These are phyloP conservation scores for Parazoanthus swiftii DNA, from an alignment of 92 coral and sea anemone species.

Conservation along the genomic window DNA sequence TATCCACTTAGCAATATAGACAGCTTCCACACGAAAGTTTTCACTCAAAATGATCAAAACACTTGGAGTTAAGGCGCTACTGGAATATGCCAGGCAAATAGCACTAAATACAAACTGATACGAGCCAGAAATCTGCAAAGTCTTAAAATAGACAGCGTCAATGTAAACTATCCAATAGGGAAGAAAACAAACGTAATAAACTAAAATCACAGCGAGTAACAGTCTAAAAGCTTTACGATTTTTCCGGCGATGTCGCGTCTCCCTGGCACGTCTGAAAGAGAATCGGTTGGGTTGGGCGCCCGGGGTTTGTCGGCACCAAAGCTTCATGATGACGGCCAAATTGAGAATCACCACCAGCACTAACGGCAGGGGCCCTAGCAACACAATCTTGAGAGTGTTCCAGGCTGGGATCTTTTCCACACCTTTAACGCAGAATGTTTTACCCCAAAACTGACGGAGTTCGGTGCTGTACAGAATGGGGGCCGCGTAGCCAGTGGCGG, in stretches of 20 bases:
- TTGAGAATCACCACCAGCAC: slow-evolving; percentile 20
- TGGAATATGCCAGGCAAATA: slow-evolving; percentile 26
- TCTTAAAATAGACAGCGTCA: slow-evolving; percentile 8
- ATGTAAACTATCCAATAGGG: slow-evolving; percentile 33
- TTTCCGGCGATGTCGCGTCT: neutral
- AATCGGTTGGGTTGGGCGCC: slow-evolving; percentile 5
- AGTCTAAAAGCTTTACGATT: slow-evolving; percentile 29
- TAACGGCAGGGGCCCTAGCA: slow-evolving; percentile 26
- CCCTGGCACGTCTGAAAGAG: slow-evolving; percentile 24
- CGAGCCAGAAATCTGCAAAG: slow-evolving; percentile 23
- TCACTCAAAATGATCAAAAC: slow-evolving; percentile 21
- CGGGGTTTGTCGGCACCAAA: slow-evolving; percentile 28
- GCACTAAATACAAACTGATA: slow-evolving; percentile 15
- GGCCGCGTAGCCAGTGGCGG: slow-evolving; percentile 15
- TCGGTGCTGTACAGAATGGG: slow-evolving; percentile 24
- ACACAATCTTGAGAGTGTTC: slow-evolving; percentile 29
- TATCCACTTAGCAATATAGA: neutral
- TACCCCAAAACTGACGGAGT: neutral
- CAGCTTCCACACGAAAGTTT: slow-evolving; percentile 31
- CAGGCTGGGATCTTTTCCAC: slow-evolving; percentile 24
- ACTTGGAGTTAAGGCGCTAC: slow-evolving; percentile 25
- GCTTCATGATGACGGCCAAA: slow-evolving; percentile 29
- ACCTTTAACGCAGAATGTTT: slow-evolving; percentile 18
- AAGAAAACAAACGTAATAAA: slow-evolving; percentile 33
- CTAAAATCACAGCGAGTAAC: slow-evolving; percentile 8